Base-by-base conservation (phyloP, 2,113 vertebrate genomes). In the Otocyon megalotis region DNA sequence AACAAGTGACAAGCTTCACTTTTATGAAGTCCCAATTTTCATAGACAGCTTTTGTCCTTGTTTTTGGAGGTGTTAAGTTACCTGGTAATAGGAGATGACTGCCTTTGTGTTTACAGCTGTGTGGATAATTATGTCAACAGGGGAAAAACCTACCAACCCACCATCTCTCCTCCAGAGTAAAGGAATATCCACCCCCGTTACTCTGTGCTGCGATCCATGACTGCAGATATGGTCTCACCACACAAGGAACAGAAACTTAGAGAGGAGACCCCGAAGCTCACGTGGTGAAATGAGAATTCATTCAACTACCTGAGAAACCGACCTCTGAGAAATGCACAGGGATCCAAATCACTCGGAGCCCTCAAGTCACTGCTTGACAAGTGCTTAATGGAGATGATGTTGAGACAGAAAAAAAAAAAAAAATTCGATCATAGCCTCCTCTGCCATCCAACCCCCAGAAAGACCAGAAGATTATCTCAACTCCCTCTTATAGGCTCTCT, bases 341-440 rank as follows among this genome's bases (percentile, higher is more conserved):
- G 81, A 90, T 82, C 79, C 71, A 72, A 90, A 94, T 96, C 96
- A 77, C 90, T 22, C 2, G 14, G 37, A 88, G 80, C 76, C 95
- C 90, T 96, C 69, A 53, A 88, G 54, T 69, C 76, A 74, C 58
- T 48, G 60, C 37, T 50, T 92, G 93, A 96, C 79, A 62, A 93
- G 32, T 54, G 35, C 74, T 97, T 92, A 92, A 77, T 79, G 96
- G 91, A 90, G 69, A 98, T 63, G 88, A 97, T 82, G 72, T 80
- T 0, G 17, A 82, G 88, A 97, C 1, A 92, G 92, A 86, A 88
- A 74, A 81, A 77, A 86, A 88, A 74, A 81, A 77, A 96, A 93
- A 88, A 93, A 69, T 8, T 10, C 63, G 76, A 93, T 85, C 96
- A 67, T 67, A 35, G 48, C 63, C 54, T 96, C 88, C 90, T 63